A percentile compares a stretch with the other conserved stretches of the same genome.
These are phyloP conservation scores for Azorinus chamasolen DNA, from an alignment of 2,888 invertebrate species.

Conservation along the genomic window DNA sequence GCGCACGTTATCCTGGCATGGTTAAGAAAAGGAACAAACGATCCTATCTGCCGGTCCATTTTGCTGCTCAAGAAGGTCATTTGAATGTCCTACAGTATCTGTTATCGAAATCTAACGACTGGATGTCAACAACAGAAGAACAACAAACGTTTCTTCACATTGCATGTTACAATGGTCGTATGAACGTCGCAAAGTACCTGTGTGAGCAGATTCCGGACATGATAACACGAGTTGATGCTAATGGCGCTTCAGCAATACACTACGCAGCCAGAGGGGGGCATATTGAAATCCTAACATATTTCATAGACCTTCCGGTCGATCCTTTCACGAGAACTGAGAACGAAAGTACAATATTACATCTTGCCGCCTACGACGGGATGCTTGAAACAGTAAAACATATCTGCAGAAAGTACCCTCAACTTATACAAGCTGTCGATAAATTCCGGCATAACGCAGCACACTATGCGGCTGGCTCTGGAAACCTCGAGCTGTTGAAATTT, in stretches of 20 bases:
- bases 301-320: slow-evolving; percentile 23
- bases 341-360: slow-evolving; percentile 48
- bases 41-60: slow-evolving; percentile 45
- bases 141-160: slow-evolving; percentile 56
- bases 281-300: slow-evolving; percentile 28
- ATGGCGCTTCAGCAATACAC: slow-evolving; percentile 41
- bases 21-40: slow-evolving; percentile 18
- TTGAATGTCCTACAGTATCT: slow-evolving; percentile 27
- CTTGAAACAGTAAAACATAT: slow-evolving; percentile 40
- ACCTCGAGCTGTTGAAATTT: slow-evolving; percentile 35
- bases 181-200: slow-evolving; percentile 40
- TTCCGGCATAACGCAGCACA: slow-evolving; percentile 52
- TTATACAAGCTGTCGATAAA: slow-evolving; percentile 28
- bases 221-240: slow-evolving; percentile 24
- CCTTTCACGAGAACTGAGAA: slow-evolving; percentile 28
- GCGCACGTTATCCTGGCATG: slow-evolving; percentile 35
- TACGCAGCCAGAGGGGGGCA: slow-evolving; percentile 58
- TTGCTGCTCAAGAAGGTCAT: slow-evolving; percentile 59
- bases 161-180: slow-evolving; percentile 51
- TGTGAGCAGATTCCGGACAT: slow-evolving; percentile 28
- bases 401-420: slow-evolving; percentile 39
- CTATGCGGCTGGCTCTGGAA: slow-evolving; percentile 55
- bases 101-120: slow-evolving; percentile 7
- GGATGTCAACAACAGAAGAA: slow-evolving; percentile 29
- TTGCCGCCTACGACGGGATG: slow-evolving; percentile 48